phyloP scores from a whole-genome alignment of 2,113 vertebrate species.

The Alethe diademata region DNA sequence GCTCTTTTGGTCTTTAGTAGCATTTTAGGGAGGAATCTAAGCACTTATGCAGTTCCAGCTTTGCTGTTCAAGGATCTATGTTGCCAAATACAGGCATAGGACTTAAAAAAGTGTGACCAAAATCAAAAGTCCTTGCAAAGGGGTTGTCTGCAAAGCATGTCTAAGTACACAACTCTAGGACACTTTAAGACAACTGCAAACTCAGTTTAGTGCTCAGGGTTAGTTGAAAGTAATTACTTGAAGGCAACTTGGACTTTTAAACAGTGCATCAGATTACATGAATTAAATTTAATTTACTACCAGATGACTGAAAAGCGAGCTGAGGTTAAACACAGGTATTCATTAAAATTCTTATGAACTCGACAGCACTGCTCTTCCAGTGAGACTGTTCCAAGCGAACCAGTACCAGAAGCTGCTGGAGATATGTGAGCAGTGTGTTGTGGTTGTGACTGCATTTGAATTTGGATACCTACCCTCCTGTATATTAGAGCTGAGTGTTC shows the following conservation, averaged over 20 bases:
- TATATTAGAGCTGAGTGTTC: background rate
- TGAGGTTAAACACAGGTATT: background rate
- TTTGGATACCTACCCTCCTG: background rate
- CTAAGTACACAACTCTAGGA: background rate
- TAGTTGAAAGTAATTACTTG: background rate
- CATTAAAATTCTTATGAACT: background rate
- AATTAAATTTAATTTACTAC: background rate
- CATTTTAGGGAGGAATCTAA: background rate
- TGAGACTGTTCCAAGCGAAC: background rate
- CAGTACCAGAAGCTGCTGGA: background rate
- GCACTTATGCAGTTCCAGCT: background rate
- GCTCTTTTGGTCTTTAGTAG: background rate
- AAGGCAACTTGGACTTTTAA: background rate
- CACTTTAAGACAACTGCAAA: background rate
- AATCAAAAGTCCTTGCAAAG: background rate
- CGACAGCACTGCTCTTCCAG: background rate
- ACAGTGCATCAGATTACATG: fast-evolving
- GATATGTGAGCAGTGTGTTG: background rate
- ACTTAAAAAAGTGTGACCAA: background rate
- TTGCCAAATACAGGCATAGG: background rate
- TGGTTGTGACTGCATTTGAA: fast-evolving
- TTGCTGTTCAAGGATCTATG: background rate
- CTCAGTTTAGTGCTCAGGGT: background rate
- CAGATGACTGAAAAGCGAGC: background rate
- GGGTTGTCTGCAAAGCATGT: background rate